Evolutionary conservation across 2,797 vertebrate genomes (phyloP), one percentile per base, ranked within the genome.

Genomic region (Typhlichthys subterraneus): DNA sequence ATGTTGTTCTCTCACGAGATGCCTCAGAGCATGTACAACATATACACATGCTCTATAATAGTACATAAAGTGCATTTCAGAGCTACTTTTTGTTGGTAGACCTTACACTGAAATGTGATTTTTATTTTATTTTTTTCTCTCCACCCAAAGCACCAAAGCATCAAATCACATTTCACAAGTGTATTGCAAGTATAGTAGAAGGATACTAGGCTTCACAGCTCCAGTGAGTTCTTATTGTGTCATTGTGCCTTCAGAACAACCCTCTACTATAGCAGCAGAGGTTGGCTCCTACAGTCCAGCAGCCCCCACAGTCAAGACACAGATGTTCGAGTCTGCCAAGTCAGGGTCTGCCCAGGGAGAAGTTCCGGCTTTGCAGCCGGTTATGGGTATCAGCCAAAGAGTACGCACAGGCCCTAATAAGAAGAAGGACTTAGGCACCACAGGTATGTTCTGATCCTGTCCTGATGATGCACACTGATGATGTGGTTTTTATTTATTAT

Each of bases 341-440:
- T 73, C 86, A 0, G 62, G 88, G 46, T 82, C 89, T 0, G 85
- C 91, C 12, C 80, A 69, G 64, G 91, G 90, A 0, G 88, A 93
- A 63, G 90, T 86, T 0, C 93, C 89, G 0, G 93, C 90, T 0
- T 92, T 93, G 67, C 95, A 95, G 86, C 94, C 97, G 0, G 87
- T 96, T 61, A 85, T 95, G 63, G 96, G 95, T 4, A 95, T 96
- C 88, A 96, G 94, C 67, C 95, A 96, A 90, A 87, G 93, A 42
- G 96, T 96, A 15, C 94, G 85, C 68, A 92, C 90, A 56, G 91
- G 90, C 53, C 87, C 96, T 51, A 94, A 93, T 58, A 92, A 94
- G 75, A 99, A 99, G 75, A 97, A 98, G 78, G 97, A 99, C 83
- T 90, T 98, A 0, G 97, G 97, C 59, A 91, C 84, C 3, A 53